A percentile compares a stretch with the other conserved stretches of the same genome.
These are phyloP conservation scores for Drosophila pseudotalamancana DNA, from an alignment of 2,888 invertebrate species.

Conservation along the genomic window DNA sequence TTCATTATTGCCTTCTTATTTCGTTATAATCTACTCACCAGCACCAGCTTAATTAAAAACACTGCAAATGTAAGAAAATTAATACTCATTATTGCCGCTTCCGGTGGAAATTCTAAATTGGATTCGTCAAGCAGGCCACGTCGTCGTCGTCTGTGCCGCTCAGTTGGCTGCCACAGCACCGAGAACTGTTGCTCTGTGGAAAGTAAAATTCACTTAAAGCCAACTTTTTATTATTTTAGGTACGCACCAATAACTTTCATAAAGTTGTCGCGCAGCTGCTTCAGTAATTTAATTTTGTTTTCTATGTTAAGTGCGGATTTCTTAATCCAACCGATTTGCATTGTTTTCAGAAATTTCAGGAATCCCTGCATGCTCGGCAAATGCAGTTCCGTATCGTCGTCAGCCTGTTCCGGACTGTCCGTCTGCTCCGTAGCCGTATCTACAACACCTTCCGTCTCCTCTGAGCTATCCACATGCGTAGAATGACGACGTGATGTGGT, in stretches of 20 bases:
- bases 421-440: conserved; percentile 38
- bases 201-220: conserved; percentile 1
- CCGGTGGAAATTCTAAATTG: conserved; percentile 91
- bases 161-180: conserved; percentile 84
- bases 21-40: conserved; percentile 86
- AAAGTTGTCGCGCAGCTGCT: conserved; percentile 85
- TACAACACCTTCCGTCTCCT: conserved; percentile 14
- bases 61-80: conserved; percentile 94
- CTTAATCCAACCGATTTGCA: conserved; percentile 78
- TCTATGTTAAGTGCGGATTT: conserved; percentile 78
- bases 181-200: conserved; percentile 85
- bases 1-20: not conserved
- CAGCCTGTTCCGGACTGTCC: not conserved
- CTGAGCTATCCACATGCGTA: conserved; percentile 19
- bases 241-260: conserved; percentile 88
- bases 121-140: conserved; percentile 84
- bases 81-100: conserved; percentile 92
- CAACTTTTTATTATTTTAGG: conserved; percentile 14
- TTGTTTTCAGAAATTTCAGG: conserved; percentile 78
- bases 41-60: conserved; percentile 91
- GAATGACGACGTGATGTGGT: conserved; percentile 66
- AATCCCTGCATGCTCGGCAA: conserved; percentile 81
- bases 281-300: conserved; percentile 81
- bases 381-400: conserved; percentile 32
- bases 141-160: conserved; percentile 68